Base-by-base conservation (phyloP, 2,888 invertebrate genomes). In the Lasioglossum malachurum region DNA sequence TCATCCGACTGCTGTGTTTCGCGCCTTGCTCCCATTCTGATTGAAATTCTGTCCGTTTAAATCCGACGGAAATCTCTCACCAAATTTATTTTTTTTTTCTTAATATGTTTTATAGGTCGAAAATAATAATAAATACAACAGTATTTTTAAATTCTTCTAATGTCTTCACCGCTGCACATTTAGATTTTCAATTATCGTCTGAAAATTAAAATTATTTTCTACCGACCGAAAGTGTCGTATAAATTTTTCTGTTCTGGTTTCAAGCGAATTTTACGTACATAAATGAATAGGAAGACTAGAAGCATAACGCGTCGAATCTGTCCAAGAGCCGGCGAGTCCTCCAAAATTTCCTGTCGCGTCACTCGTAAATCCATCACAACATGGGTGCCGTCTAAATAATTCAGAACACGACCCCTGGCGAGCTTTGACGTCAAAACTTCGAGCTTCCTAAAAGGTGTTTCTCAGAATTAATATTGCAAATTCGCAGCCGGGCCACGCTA, bases 361-460 rank as follows among this genome's bases (percentile, higher is more conserved):
- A 82, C 83, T 67, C 41, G n/a, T 35, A 57, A 77, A 82, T 73
- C 76, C 73, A 38, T 64, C 72, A 53, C 35, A 73, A 53, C 76
- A 74, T 46, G 41, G 38, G 31, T 23, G 72, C 27, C 67, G 27
- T 38, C 53, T 84, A 53, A 57, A 12, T 83, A 77, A 84, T 77
- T 83, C 53, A 84, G 49, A 1, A 38, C 64, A 53, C 35, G 38
- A 71, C 60, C 53, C 49, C 35, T 69, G 64, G 53, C 67, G 53
- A 73, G 77, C 83, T 73, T 69, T 67, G 72, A 67, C 53, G 53
- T 35, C 44, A 83, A 77, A 83, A 83, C 73, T 73, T 72, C 38
- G 23, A 31, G 35, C 64, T 31, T 44, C 53, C 44, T 76, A 80
- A 78, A 84, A 84, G 82, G 71, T 75, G 12, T 49, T 14, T 19